phyloP scores from a whole-genome alignment of 37 sponge, comb jelly and placozoan genomes.

The Cladorhizidae sp. region DNA sequence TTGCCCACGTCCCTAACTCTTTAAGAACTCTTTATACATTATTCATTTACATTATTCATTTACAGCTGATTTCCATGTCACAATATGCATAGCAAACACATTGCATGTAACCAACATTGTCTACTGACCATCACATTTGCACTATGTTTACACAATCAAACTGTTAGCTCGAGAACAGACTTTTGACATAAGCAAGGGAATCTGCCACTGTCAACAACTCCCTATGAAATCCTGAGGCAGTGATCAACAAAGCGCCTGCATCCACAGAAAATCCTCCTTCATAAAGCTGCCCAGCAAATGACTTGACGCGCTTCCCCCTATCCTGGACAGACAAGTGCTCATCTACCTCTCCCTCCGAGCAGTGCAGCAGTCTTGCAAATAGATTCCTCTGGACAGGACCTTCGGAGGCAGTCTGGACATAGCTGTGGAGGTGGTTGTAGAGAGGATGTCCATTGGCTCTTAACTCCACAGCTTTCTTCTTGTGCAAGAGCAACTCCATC shows the following conservation, averaged over 20 bases:
- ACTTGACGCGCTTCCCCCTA: constrained; percentile 13
- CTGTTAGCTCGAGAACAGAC: background rate
- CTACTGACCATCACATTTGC: too few relatives aligned
- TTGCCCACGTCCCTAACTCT: too few relatives aligned
- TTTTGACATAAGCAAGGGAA: background rate
- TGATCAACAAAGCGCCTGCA: constrained; percentile 43
- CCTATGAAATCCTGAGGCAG: background rate
- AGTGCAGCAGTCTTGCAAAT: constrained; percentile 37
- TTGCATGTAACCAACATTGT: too few relatives aligned
- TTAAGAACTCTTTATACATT: too few relatives aligned
- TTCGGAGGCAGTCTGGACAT: constrained; percentile 6
- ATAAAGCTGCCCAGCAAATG: constrained; percentile 47
- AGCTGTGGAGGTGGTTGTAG: constrained; percentile 9
- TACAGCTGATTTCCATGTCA: too few relatives aligned
- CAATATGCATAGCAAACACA: too few relatives aligned
- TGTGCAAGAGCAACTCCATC: constrained; percentile 30
- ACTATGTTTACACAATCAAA: too few relatives aligned
- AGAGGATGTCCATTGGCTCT: background rate
- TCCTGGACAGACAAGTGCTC: constrained; percentile 13
- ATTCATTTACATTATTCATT: too few relatives aligned
- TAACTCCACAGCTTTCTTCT: background rate
- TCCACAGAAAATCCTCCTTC: constrained; percentile 42
- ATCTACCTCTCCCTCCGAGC: constrained; percentile 29
- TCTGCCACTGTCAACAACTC: background rate
- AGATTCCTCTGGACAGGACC: constrained; percentile 4